Evolutionary conservation across 1,140 invertebrate species (phyloP).

Genomic region (Drepana arcuata): DNA sequence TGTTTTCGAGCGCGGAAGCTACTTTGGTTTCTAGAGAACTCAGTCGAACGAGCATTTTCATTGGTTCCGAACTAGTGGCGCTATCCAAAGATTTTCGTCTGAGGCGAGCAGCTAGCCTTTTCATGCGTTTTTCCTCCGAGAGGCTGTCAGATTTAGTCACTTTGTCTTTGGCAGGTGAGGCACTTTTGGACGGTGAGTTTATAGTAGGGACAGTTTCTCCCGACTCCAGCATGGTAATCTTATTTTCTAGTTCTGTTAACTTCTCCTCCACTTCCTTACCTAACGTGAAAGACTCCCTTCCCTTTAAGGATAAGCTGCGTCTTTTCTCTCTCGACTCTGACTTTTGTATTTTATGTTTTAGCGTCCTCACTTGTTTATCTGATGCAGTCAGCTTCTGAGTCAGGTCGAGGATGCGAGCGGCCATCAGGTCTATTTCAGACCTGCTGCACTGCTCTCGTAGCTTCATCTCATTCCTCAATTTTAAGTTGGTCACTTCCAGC

Average conservation of each 20-base stretch:
- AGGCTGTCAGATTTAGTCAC: slow-evolving; percentile 63
- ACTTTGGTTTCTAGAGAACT: slow-evolving; percentile 83
- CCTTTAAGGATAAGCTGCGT: slow-evolving; percentile 86
- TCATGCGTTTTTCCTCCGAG: slow-evolving; percentile 70
- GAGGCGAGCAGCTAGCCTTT: slow-evolving; percentile 67
- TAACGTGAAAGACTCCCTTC: slow-evolving; percentile 83
- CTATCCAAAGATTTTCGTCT: slow-evolving; percentile 83
- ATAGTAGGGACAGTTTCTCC: slow-evolving; percentile 49
- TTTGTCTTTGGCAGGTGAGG: slow-evolving; percentile 69
- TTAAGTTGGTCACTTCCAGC: slow-evolving; percentile 82
- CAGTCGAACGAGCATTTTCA: slow-evolving; percentile 83
- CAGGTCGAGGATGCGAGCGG: slow-evolving; percentile 86
- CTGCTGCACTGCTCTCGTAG: slow-evolving; percentile 79
- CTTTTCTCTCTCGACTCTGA: slow-evolving; percentile 84
- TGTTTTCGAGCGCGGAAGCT: slow-evolving; percentile 71
- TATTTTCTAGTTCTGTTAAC: slow-evolving; percentile 83
- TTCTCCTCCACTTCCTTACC: slow-evolving; percentile 89
- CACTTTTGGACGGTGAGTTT: slow-evolving; percentile 69
- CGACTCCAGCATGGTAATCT: slow-evolving; percentile 78
- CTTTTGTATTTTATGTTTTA: slow-evolving; percentile 86
- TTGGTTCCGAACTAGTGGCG: slow-evolving; percentile 81
- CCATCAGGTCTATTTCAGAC: slow-evolving; percentile 85
- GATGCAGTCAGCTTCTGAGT: slow-evolving; percentile 84
- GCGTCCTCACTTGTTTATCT: slow-evolving; percentile 85
- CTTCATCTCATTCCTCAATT: slow-evolving; percentile 81